Conservation (phyloP, 2,888 invertebrate species). For the Cistogaster globosa region DNA sequence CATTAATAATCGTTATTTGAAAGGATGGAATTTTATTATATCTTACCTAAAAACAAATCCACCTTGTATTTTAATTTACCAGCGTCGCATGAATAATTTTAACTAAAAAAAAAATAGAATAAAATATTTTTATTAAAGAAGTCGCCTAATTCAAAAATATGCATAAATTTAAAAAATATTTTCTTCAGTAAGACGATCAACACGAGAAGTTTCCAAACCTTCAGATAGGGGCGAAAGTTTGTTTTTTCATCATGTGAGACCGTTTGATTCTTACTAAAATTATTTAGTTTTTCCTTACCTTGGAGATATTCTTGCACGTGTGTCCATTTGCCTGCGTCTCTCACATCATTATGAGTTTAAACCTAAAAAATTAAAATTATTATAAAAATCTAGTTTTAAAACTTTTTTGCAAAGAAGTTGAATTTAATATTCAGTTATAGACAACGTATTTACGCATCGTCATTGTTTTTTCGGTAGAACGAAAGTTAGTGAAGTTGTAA, state of each 20-base stretch:
- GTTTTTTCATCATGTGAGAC: conserved; percentile 74
- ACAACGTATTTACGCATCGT: conserved; percentile 29
- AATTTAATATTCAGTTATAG: background rate
- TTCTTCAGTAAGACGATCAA: conserved; percentile 76
- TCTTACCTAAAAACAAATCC: background rate
- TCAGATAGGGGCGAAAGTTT: conserved; percentile 81
- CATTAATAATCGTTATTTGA: too few relatives aligned
- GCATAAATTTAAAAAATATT: too few relatives aligned
- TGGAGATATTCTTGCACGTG: background rate
- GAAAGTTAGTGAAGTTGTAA: conserved; percentile 8
- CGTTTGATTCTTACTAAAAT: background rate
- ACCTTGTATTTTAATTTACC: too few relatives aligned
- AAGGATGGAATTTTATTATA: background rate
- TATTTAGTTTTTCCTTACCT: background rate
- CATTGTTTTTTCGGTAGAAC: conserved; percentile 57
- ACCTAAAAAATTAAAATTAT: background rate
- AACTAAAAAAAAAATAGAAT: too few relatives aligned
- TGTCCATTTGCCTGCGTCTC: background rate
- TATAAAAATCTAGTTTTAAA: too few relatives aligned
- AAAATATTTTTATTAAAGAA: too few relatives aligned
- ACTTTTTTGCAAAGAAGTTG: too few relatives aligned
- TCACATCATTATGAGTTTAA: background rate
- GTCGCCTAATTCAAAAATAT: too few relatives aligned
- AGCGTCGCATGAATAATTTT: too few relatives aligned
- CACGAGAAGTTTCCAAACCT: conserved; percentile 72